Conservation (phyloP, 64 coral and sea anemone species). For the Stylophora pistillata region DNA sequence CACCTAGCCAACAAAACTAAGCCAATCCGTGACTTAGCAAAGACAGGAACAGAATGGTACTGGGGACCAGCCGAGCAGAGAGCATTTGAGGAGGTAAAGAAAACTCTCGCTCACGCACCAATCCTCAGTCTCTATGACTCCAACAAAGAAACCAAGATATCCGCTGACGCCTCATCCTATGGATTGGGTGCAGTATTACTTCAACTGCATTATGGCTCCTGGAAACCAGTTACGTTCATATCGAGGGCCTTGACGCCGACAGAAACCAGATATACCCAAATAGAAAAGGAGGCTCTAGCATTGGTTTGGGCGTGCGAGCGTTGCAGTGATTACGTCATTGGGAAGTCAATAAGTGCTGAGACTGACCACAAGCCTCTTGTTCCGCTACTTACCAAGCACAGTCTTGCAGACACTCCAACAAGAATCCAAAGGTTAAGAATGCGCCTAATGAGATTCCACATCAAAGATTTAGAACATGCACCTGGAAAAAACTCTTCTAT, state of each 20-base stretch:
- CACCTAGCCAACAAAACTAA: too few species aligned
- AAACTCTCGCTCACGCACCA: neutral
- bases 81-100: neutral
- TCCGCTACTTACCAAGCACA: constrained; percentile 5
- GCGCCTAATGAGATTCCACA: constrained; percentile 53
- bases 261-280: constrained; percentile 35
- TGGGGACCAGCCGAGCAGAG: neutral
- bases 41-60: too few species aligned
- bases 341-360: constrained; percentile 1
- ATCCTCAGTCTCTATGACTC: constrained; percentile 32
- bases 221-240: constrained; percentile 51
- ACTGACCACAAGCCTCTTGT: constrained; percentile 57
- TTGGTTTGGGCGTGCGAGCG: constrained; percentile 55
- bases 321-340: constrained; percentile 47
- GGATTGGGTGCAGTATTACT: constrained; percentile 22
- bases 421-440: constrained; percentile 41
- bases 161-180: constrained; percentile 55
- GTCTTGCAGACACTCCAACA: constrained; percentile 8
- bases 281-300: constrained; percentile 44
- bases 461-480: neutral
- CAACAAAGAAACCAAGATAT: constrained; percentile 51
- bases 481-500: constrained; percentile 25
- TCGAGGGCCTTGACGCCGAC: constrained; percentile 58
- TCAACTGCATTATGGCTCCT: constrained; percentile 39
- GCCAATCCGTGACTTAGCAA: too few species aligned